Conservation (phyloP, 2,888 invertebrate species). For the Melinopterus prodromus region DNA sequence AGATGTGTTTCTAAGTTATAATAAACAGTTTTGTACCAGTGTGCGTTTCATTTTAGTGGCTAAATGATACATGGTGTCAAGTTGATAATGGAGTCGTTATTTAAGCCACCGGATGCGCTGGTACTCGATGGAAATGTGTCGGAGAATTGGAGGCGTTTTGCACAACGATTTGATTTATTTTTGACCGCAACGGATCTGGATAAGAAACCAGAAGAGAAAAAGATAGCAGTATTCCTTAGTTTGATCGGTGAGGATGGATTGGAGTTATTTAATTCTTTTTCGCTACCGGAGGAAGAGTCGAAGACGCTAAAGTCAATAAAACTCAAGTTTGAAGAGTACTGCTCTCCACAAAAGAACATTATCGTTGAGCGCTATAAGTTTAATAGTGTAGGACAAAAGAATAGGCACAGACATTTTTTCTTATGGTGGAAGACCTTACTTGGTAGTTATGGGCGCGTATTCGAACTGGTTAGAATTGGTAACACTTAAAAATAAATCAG, state of each 20-base stretch:
- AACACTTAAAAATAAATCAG: too few species aligned
- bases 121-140: too few species aligned
- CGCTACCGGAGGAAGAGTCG: conserved; percentile 27
- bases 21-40: too few species aligned
- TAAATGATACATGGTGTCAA: too few species aligned
- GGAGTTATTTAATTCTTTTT: conserved; percentile 37
- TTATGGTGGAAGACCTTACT: too few species aligned
- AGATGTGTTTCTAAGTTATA: too few species aligned
- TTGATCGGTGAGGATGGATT: conserved; percentile 38
- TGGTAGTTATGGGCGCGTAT: too few species aligned
- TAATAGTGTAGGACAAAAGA: conserved; percentile 40
- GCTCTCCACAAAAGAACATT: conserved; percentile 29
- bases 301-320: background rate
- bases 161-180: conserved; percentile 33
- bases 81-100: too few species aligned
- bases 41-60: too few species aligned
- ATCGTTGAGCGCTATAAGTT: conserved; percentile 40
- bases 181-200: conserved; percentile 34
- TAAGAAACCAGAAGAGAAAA: conserved; percentile 21
- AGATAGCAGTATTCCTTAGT: conserved; percentile 37
- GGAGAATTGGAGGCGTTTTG: too few species aligned
- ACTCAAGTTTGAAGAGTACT: conserved; percentile 6
- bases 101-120: too few species aligned
- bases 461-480: too few species aligned
- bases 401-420: conserved; percentile 43